Percentiles rank a stretch among this genome's conserved stretches.
Evolutionary conservation across 2,113 vertebrate species (phyloP).

Genomic region (Brachirus orientalis): DNA sequence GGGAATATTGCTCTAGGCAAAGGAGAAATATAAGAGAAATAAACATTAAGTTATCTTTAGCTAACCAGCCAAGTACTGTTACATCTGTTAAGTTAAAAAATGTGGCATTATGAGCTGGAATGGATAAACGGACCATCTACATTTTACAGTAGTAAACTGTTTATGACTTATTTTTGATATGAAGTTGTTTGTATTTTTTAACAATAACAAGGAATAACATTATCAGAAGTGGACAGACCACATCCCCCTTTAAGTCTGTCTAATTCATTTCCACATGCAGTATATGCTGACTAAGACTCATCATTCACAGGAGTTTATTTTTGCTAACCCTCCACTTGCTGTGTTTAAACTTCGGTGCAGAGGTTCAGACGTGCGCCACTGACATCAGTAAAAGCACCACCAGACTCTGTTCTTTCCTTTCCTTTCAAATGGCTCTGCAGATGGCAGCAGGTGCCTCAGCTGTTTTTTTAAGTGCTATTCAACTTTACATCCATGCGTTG

Average conservation of each 20-base stretch:
- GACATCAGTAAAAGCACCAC: not conserved
- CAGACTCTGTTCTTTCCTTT: not conserved
- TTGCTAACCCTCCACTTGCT: not conserved
- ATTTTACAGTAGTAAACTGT: too few relatives aligned
- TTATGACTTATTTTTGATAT: too few relatives aligned
- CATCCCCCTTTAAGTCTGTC: not conserved
- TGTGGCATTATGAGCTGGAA: too few relatives aligned
- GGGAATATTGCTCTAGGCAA: conserved; percentile 13
- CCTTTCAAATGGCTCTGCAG: not conserved
- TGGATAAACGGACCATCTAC: too few relatives aligned
- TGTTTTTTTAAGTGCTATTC: not conserved
- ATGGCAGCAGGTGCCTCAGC: not conserved
- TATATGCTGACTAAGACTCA: not conserved
- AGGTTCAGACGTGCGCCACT: not conserved
- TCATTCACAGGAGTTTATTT: conserved; percentile 2
- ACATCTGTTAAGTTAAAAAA: not conserved
- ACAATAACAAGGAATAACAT: not conserved
- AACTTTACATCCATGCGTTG: not conserved
- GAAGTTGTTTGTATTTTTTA: too few relatives aligned
- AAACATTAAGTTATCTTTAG: not conserved
- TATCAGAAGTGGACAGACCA: not conserved
- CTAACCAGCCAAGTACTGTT: too few relatives aligned
- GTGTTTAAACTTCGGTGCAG: not conserved
- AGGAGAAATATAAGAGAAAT: conserved; percentile 4
- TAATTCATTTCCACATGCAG: not conserved